A percentile compares a stretch with the other conserved stretches of the same genome.
Conservation (phyloP, 2,888 invertebrate genomes). For the Campoplex nolae region DNA sequence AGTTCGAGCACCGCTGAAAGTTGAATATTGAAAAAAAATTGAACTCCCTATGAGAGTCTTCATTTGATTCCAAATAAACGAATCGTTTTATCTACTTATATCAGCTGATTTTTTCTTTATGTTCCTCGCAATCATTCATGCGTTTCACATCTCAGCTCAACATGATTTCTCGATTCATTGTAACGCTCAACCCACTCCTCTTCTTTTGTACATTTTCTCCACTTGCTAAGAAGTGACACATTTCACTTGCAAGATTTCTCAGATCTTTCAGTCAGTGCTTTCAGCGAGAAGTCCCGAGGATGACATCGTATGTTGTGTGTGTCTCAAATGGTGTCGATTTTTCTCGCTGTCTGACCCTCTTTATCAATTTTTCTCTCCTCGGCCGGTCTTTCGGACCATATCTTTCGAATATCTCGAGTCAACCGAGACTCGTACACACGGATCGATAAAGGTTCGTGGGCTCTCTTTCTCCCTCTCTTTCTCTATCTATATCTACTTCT, state of each 20-base stretch:
- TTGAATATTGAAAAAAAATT: background rate
- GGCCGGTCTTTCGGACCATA: slow-evolving; percentile 45
- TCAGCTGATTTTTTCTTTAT: background rate
- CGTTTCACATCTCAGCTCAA: background rate
- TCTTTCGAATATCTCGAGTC: slow-evolving; percentile 64
- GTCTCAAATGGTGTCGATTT: slow-evolving; percentile 26
- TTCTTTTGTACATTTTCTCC: background rate
- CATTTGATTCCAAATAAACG: background rate
- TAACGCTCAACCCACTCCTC: background rate
- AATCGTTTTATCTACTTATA: background rate
- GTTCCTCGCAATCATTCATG: background rate
- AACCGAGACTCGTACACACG: slow-evolving; percentile 63
- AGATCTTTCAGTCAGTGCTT: slow-evolving; percentile 3
- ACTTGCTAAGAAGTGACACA: slow-evolving; percentile 7
- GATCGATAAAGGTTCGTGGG: slow-evolving; percentile 72
- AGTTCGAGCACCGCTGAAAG: background rate
- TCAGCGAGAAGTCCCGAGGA: background rate
- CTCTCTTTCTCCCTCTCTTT: slow-evolving; percentile 38
- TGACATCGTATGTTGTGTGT: slow-evolving; percentile 2
- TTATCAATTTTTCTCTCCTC: slow-evolving; percentile 57
- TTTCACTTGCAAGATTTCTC: background rate
- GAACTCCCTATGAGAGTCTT: background rate
- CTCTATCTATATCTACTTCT: slow-evolving; percentile 51
- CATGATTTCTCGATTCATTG: slow-evolving; percentile 12
- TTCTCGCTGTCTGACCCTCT: slow-evolving; percentile 42